Percentiles rank a stretch among this genome's conserved stretches.
phyloP scores from a whole-genome alignment of 2,113 vertebrate genomes.

The Otus sunia region DNA sequence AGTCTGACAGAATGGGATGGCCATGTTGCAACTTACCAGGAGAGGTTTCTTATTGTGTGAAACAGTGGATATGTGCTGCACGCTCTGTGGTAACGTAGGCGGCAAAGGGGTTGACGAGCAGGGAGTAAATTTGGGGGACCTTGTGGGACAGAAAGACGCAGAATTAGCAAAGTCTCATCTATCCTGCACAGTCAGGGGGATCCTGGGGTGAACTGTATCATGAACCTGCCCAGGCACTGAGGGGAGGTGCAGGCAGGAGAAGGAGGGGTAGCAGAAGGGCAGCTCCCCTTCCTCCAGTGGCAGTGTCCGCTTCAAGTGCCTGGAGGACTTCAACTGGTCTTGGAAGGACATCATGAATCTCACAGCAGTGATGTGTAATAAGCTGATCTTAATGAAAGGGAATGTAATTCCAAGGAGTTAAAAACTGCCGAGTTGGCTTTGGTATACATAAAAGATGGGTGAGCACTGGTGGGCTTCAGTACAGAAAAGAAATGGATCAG shows the following conservation, averaged over 20 bases:
- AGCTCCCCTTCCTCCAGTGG: neutral
- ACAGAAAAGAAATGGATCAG: neutral
- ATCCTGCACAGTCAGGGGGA: neutral
- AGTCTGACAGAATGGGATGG: neutral
- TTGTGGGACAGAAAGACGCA: neutral
- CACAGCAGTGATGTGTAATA: neutral
- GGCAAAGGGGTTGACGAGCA: neutral
- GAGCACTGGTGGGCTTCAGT: neutral
- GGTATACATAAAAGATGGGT: neutral
- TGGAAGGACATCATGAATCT: neutral
- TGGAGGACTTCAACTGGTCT: neutral
- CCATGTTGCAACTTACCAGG: neutral
- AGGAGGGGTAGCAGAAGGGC: neutral
- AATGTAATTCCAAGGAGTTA: neutral
- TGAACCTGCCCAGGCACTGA: neutral
- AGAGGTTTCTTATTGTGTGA: neutral
- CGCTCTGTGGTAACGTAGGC: accelerated
- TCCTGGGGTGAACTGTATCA: neutral
- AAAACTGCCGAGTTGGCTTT: neutral
- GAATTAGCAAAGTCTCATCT: neutral
- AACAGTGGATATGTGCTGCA: neutral
- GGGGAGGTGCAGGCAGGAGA: neutral
- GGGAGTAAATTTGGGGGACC: neutral
- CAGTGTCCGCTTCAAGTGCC: neutral
- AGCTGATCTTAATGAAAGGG: neutral